Evolutionary conservation across 2,797 vertebrate species (phyloP).

Genomic region (Manis pentadactyla): DNA sequence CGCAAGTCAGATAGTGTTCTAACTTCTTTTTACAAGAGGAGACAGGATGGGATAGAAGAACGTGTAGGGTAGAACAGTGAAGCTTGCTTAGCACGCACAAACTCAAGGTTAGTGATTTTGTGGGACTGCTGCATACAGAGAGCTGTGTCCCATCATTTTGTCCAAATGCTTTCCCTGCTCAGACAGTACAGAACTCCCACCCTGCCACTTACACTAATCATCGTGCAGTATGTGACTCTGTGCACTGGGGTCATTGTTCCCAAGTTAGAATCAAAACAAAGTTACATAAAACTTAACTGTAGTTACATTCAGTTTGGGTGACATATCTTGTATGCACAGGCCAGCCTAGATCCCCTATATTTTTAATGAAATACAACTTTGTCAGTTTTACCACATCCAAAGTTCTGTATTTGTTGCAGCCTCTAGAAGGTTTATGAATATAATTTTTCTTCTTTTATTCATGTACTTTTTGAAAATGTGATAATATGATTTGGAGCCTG

Average conservation of each 20-base stretch:
- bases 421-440: not conserved
- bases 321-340: not conserved
- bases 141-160: too few species aligned
- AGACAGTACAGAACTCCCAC: not conserved
- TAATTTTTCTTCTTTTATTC: not conserved
- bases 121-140: not conserved
- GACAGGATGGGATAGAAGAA: not conserved
- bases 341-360: not conserved
- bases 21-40: not conserved
- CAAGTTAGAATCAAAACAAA: conserved; percentile 23
- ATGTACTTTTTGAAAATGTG: not conserved
- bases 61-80: not conserved
- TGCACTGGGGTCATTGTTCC: not conserved
- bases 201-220: too few species aligned
- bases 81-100: not conserved
- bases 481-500: not conserved
- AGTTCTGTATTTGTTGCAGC: not conserved
- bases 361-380: not conserved
- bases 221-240: not conserved
- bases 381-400: not conserved
- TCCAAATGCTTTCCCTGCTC: not conserved
- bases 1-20: not conserved
- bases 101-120: not conserved
- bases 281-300: not conserved
- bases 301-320: not conserved